These are phyloP conservation scores for Trogon surrucura DNA, from an alignment of 2,113 vertebrate species.

Conservation along the genomic window DNA sequence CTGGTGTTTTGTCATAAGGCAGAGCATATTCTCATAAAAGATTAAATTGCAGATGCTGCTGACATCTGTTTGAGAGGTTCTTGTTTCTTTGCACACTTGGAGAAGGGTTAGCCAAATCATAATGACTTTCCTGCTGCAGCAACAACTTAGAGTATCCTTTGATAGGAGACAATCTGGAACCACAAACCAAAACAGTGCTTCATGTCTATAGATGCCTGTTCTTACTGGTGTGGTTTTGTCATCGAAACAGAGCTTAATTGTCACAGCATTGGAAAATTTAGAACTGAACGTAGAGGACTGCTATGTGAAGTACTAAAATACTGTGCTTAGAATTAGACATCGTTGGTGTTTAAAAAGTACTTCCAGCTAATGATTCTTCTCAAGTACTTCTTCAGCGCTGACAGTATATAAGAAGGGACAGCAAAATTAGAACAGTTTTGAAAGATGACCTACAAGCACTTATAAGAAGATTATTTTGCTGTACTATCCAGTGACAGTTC, in stretches of 20 bases:
- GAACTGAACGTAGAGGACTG: not conserved
- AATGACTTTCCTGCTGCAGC: not conserved
- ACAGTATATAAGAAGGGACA: not conserved
- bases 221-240: conserved; percentile 5
- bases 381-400: not conserved
- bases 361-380: not conserved
- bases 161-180: not conserved
- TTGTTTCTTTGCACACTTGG: not conserved
- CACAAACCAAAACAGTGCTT: not conserved
- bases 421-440: not conserved
- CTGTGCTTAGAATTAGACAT: not conserved
- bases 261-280: not conserved
- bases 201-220: not conserved
- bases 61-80: not conserved
- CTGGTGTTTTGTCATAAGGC: not conserved
- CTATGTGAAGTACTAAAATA: not conserved
- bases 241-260: conserved; percentile 12
- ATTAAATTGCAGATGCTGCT: conserved; percentile 16
- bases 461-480: not conserved
- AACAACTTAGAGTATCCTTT: not conserved
- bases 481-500: not conserved
- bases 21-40: not conserved
- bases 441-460: not conserved
- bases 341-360: not conserved
- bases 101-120: not conserved